Evolutionary conservation across 2,113 vertebrate species (phyloP).

Genomic region (Cheilinus undulatus): DNA sequence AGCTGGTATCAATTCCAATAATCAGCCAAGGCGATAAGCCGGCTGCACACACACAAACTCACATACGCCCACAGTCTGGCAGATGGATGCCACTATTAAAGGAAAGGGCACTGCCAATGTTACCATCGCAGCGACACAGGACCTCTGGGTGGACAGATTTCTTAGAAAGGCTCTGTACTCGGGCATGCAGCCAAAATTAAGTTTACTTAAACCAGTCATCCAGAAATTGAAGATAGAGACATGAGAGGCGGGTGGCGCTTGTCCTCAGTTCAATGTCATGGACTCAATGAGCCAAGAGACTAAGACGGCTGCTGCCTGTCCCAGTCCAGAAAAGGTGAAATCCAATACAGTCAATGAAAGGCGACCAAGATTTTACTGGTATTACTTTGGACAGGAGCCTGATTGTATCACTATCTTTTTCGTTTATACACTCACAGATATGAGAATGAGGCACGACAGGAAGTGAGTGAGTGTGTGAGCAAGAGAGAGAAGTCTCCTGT

Average conservation of each 20-base stretch:
- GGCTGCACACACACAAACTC: slow-evolving; percentile 19
- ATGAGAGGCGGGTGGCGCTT: slow-evolving; percentile 10
- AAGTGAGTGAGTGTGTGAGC: neutral
- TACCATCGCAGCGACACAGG: slow-evolving; percentile 39
- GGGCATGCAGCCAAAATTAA: slow-evolving; percentile 16
- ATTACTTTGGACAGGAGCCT: neutral
- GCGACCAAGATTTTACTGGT: slow-evolving; percentile 11
- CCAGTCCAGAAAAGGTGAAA: neutral
- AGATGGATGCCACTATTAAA: slow-evolving; percentile 61
- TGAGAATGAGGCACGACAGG: neutral
- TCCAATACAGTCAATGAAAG: slow-evolving; percentile 15
- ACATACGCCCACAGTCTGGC: slow-evolving; percentile 17
- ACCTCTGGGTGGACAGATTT: slow-evolving; percentile 26
- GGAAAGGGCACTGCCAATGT: slow-evolving; percentile 62
- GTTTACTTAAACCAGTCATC: slow-evolving; percentile 41
- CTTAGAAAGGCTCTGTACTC: slow-evolving; percentile 26
- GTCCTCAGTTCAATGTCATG: slow-evolving; percentile 47
- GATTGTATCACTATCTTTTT: neutral
- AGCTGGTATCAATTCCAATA: slow-evolving; percentile 68
- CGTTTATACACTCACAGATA: neutral
- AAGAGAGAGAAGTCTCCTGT: slow-evolving; percentile 15
- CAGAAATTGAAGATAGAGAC: slow-evolving; percentile 24
- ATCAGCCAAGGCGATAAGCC: slow-evolving; percentile 65
- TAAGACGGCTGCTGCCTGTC: slow-evolving; percentile 12
- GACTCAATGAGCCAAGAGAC: slow-evolving; percentile 30